Evolutionary conservation across 2,113 vertebrate species (phyloP).

Genomic region (Forbesichthys agassizii): DNA sequence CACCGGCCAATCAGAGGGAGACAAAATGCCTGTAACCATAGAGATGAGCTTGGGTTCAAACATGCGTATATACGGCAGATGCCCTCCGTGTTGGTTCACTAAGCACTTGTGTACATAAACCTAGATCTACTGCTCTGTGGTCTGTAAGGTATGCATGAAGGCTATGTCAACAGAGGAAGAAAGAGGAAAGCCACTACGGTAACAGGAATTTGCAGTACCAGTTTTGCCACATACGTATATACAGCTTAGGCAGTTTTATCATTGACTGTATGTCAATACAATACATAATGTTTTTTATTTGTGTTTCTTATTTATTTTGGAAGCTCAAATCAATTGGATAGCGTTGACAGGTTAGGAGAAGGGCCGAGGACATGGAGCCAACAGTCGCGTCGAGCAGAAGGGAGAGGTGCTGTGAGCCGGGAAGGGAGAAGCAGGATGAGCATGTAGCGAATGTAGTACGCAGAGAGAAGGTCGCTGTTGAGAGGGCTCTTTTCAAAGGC

Average conservation of each 20-base stretch:
- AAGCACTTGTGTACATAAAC: conserved; percentile 36
- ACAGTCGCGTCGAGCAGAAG: conserved; percentile 41
- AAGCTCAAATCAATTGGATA: conserved; percentile 37
- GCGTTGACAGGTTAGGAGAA: conserved; percentile 45
- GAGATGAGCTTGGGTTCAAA: conserved; percentile 59
- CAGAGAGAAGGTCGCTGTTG: conserved; percentile 53
- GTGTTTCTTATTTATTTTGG: conserved; percentile 9
- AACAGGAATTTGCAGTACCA: background rate
- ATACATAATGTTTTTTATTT: background rate
- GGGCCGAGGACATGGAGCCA: conserved; percentile 49
- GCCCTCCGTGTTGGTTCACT: conserved; percentile 47
- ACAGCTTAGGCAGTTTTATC: conserved; percentile 29
- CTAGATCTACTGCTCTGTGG: conserved; percentile 6
- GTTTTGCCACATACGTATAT: conserved; percentile 22
- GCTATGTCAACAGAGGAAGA: background rate
- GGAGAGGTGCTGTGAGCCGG: conserved; percentile 60
- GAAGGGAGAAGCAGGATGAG: conserved; percentile 23
- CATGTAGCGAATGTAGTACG: conserved; percentile 30
- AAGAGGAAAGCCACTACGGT: conserved; percentile 17
- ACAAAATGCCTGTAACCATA: conserved; percentile 60
- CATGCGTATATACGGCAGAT: conserved; percentile 47
- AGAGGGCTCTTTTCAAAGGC: conserved; percentile 44
- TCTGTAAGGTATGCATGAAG: conserved; percentile 21
- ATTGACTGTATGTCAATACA: conserved; percentile 5
- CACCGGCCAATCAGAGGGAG: conserved; percentile 38